Conservation (phyloP, 2,797 vertebrate genomes). For the Bovichtus variegatus region DNA sequence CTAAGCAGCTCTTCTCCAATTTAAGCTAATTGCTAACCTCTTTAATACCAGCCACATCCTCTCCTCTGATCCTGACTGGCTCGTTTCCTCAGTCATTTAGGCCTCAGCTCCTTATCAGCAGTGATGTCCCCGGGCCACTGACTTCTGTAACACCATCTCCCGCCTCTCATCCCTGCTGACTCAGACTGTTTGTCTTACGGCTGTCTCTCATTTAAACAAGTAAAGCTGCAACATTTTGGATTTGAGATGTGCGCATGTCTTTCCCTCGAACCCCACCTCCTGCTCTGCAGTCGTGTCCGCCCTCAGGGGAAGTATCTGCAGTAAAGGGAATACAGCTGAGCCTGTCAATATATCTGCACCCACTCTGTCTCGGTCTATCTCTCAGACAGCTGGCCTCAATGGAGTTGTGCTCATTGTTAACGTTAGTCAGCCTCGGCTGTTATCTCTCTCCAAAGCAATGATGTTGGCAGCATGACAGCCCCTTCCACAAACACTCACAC, state of each 20-base stretch:
- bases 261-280: conserved; percentile 44
- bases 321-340: conserved; percentile 59
- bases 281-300: conserved; percentile 36
- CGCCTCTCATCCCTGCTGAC: conserved; percentile 50
- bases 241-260: conserved; percentile 39
- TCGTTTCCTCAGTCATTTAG: conserved; percentile 78
- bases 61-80: conserved; percentile 77
- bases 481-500: conserved; percentile 43
- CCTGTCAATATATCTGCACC: conserved; percentile 71
- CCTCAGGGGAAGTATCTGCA: conserved; percentile 61
- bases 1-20: conserved; percentile 69
- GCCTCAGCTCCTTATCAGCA: conserved; percentile 65
- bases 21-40: conserved; percentile 75
- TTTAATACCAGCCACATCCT: conserved; percentile 75
- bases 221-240: conserved; percentile 47
- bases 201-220: conserved; percentile 58
- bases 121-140: conserved; percentile 60
- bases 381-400: conserved; percentile 61
- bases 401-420: conserved; percentile 65
- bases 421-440: conserved; percentile 60
- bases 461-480: conserved; percentile 63
- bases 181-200: conserved; percentile 33
- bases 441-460: conserved; percentile 58
- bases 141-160: conserved; percentile 62
- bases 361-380: conserved; percentile 71